phyloP scores from a whole-genome alignment of 2,888 invertebrate species.

The Pyralis farinalis region DNA sequence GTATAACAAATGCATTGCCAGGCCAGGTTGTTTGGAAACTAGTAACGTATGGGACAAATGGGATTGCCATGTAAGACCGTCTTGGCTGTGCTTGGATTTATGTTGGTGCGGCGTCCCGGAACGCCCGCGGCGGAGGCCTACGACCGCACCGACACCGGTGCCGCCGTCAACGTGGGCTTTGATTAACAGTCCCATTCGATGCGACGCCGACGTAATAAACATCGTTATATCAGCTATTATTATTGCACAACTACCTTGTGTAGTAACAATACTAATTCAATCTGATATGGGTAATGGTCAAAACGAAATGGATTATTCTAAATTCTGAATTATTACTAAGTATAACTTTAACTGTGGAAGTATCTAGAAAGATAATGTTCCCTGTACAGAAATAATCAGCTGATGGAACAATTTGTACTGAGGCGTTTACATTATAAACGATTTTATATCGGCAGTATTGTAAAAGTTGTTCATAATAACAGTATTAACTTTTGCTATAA shows the following conservation, averaged over 20 bases:
- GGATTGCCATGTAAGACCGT: constrained; percentile 7
- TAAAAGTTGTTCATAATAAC: no score
- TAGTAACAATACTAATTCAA: no score
- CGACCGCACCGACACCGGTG: constrained; percentile 14
- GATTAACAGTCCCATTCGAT: constrained; percentile 36
- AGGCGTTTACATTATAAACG: no score
- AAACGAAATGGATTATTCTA: no score
- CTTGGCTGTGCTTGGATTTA: constrained; percentile 26
- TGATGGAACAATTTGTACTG: no score
- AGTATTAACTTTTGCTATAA: no score
- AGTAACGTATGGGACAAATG: constrained; percentile 4
- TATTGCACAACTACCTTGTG: neutral
- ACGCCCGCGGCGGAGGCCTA: constrained; percentile 17
- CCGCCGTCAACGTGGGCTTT: constrained; percentile 22
- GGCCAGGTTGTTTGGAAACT: neutral
- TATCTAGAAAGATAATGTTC: no score
- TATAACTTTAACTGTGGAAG: no score
- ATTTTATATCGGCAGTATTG: no score
- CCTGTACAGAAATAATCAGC: no score
- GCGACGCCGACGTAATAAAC: constrained; percentile 29
- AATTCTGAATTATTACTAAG: no score
- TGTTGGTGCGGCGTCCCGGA: constrained; percentile 24
- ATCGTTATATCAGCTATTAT: constrained; percentile 21
- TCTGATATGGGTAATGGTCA: no score
- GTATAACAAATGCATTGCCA: neutral